Evolutionary conservation across 2,113 vertebrate genomes (phyloP).

Genomic region (Colius striatus): DNA sequence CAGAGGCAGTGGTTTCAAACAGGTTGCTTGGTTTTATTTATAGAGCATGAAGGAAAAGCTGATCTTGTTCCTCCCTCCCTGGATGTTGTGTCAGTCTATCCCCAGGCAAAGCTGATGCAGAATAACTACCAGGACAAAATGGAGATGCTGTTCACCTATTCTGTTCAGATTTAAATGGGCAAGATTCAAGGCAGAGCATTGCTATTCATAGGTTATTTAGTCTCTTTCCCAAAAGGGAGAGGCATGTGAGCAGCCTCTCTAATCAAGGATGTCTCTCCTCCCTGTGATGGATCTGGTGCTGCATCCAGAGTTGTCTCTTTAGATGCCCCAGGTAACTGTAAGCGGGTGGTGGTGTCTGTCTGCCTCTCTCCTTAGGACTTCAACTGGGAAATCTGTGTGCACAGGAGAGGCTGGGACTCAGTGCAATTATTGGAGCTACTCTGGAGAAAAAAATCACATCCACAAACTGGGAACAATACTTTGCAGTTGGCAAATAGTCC

Average conservation of each 20-base stretch:
- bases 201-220: background rate
- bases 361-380: background rate
- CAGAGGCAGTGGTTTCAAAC: background rate
- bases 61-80: background rate
- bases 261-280: background rate
- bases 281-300: background rate
- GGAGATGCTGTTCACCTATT: background rate
- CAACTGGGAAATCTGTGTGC: background rate
- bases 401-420: background rate
- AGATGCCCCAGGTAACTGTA: background rate
- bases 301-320: background rate
- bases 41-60: background rate
- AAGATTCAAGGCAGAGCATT: background rate
- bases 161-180: background rate
- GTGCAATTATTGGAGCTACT: background rate
- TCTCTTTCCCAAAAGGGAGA: background rate
- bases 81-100: background rate
- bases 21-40: background rate
- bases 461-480: background rate
- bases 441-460: background rate
- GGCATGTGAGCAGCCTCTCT: background rate
- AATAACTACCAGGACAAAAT: background rate
- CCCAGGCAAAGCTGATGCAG: slow-evolving; percentile 1
- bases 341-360: background rate
- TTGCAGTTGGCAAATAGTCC: background rate